These are phyloP conservation scores for Frankliniella fusca DNA, from an alignment of 2,888 invertebrate genomes.

Conservation along the genomic window DNA sequence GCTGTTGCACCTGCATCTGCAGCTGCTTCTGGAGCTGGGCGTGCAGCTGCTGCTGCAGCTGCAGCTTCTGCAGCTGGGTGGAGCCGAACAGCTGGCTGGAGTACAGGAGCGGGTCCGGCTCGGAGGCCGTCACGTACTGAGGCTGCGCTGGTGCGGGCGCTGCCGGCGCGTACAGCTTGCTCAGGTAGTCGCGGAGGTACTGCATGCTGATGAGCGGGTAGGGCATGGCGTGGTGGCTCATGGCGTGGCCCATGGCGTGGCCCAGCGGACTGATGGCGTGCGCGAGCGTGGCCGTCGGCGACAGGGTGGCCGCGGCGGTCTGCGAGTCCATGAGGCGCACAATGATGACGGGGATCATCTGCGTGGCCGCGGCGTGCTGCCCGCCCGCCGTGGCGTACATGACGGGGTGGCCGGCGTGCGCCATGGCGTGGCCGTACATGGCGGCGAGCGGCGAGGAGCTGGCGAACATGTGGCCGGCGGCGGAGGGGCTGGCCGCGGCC, in stretches of 20 bases:
- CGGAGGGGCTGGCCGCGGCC: background rate
- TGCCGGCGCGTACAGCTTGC: background rate
- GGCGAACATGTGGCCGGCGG: background rate
- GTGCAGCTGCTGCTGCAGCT: conserved; percentile 14
- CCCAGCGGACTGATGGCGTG: background rate
- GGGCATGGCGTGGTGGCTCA: background rate
- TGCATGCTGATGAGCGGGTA: conserved; percentile 29
- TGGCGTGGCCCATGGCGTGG: background rate
- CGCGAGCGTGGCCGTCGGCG: conserved; percentile 6
- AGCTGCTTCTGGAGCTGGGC: conserved; percentile 29
- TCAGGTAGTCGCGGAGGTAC: conserved; percentile 22
- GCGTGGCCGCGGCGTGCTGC: conserved; percentile 23
- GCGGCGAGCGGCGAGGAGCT: background rate
- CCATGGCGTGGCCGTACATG: conserved; percentile 3
- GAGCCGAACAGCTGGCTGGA: conserved; percentile 18
- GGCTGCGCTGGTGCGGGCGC: background rate
- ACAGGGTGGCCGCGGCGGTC: background rate
- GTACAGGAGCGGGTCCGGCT: conserved; percentile 20
- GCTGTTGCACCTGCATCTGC: conserved; percentile 28
- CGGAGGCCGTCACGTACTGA: conserved; percentile 28
- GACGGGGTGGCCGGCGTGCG: background rate
- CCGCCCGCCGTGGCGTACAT: background rate
- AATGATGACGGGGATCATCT: conserved; percentile 33
- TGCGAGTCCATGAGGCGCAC: conserved; percentile 29
- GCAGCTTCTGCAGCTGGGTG: conserved; percentile 19